Conservation (phyloP, 2,888 invertebrate genomes). For the Drosophila infuscata region DNA sequence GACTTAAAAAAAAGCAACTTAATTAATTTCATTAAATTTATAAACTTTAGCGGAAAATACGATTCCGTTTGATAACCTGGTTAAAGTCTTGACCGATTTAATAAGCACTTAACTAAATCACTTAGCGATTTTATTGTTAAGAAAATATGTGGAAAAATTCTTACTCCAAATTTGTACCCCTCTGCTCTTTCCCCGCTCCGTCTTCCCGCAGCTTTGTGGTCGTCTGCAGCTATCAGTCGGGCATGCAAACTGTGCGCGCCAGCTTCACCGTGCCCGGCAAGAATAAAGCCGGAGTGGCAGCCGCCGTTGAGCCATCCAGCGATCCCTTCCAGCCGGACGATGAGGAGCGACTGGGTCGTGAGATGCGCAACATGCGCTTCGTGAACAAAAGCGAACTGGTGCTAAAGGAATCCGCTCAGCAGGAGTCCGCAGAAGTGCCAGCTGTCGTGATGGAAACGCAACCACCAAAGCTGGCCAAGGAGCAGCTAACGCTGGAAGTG, state of each 20-base stretch:
- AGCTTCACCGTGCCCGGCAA: constrained; percentile 90
- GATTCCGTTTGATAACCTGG: neutral
- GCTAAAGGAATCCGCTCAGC: constrained; percentile 69
- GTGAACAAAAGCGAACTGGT: constrained; percentile 84
- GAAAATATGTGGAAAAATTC: neutral
- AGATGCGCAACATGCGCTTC: constrained; percentile 83
- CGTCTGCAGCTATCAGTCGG: constrained; percentile 92
- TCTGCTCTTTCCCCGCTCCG: neutral
- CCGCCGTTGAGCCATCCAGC: constrained; percentile 69
- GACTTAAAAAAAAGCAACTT: neutral
- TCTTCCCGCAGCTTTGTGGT: constrained; percentile 89
- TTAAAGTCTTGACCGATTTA: neutral
- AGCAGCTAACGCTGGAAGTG: neutral
- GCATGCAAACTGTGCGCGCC: constrained; percentile 92
- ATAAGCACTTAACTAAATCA: neutral
- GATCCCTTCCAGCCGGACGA: constrained; percentile 82
- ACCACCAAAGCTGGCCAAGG: constrained; percentile 3
- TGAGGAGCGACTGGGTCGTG: constrained; percentile 77
- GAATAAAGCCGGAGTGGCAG: constrained; percentile 83
- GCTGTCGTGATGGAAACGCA: constrained; percentile 33
- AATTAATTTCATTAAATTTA: neutral
- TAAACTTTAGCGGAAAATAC: neutral
- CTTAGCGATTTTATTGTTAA: no score
- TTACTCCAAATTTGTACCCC: fast-evolving
- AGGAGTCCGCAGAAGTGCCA: constrained; percentile 40